Conservation (phyloP, 2,888 invertebrate species). For the Pristionchus fissidentatus region DNA sequence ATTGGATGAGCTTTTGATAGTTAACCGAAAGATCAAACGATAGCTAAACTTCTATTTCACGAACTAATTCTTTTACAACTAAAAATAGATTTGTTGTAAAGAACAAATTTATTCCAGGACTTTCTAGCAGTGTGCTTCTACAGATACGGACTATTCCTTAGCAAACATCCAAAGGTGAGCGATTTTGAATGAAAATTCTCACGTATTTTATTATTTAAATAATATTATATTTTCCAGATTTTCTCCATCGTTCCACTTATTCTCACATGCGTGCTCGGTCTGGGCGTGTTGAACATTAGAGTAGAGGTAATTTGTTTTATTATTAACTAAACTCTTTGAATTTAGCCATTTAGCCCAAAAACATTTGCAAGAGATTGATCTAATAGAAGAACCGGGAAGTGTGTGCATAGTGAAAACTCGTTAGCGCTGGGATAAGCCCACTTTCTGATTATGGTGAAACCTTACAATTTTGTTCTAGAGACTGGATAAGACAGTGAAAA, state of each 20-base stretch:
- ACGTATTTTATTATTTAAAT: not conserved
- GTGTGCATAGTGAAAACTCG: no score
- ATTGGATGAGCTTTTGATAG: no score
- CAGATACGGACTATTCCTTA: constrained; percentile 70
- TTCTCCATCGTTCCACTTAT: constrained; percentile 69
- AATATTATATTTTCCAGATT: not conserved
- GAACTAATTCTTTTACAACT: no score
- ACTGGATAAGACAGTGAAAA: not conserved
- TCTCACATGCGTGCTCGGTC: constrained; percentile 66
- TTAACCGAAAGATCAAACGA: no score
- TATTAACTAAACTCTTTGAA: no score
- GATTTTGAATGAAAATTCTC: not conserved
- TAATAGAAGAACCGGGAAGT: no score
- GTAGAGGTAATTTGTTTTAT: constrained; percentile 61
- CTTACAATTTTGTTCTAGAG: not conserved
- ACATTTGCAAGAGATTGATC: no score
- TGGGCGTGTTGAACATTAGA: constrained; percentile 68
- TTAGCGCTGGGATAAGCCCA: no score
- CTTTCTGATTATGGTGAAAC: not conserved
- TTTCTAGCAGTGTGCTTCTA: constrained; percentile 19
- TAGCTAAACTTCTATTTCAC: no score
- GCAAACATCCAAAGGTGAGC: constrained; percentile 63
- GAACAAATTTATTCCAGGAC: constrained; percentile 29
- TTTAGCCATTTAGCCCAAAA: no score
- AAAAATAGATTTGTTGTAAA: not conserved